A percentile compares a stretch with the other conserved stretches of the same genome.
Evolutionary conservation across 2,797 vertebrate genomes (phyloP).

Genomic region (Oryzias sinensis): DNA sequence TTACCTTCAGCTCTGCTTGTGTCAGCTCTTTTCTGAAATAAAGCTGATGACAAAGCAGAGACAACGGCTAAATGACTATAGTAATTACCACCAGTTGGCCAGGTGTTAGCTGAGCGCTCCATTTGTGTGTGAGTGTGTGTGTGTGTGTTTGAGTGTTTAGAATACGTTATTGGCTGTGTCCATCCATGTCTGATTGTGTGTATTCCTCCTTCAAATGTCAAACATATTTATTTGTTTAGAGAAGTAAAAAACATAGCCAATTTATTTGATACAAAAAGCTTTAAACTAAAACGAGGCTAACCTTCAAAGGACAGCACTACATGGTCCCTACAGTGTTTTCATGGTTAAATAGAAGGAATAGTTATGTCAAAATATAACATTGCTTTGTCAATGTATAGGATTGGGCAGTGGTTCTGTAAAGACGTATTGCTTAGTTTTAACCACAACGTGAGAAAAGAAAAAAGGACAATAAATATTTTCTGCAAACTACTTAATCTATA

Average conservation of each 20-base stretch:
- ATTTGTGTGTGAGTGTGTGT: not conserved
- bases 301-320: no score
- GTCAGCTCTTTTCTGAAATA: slow-evolving; percentile 59
- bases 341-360: no score
- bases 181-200: slow-evolving; percentile 3
- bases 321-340: no score
- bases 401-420: no score
- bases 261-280: not conserved
- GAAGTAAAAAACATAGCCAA: not conserved
- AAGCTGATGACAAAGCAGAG: slow-evolving; percentile 54
- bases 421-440: no score
- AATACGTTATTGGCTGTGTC: slow-evolving; percentile 6
- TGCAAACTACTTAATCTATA: no score
- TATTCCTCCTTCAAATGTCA: not conserved
- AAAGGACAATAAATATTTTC: no score
- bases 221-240: slow-evolving; percentile 5
- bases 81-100: slow-evolving; percentile 46
- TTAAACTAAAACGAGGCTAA: no score
- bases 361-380: no score
- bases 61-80: slow-evolving; percentile 49
- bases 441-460: no score
- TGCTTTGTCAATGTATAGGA: no score
- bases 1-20: slow-evolving; percentile 51
- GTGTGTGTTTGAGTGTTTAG: slow-evolving; percentile 4
- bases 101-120: slow-evolving; percentile 43